Evolutionary conservation across 1,140 invertebrate species (phyloP).

Genomic region (Ostrea denselamellosa): DNA sequence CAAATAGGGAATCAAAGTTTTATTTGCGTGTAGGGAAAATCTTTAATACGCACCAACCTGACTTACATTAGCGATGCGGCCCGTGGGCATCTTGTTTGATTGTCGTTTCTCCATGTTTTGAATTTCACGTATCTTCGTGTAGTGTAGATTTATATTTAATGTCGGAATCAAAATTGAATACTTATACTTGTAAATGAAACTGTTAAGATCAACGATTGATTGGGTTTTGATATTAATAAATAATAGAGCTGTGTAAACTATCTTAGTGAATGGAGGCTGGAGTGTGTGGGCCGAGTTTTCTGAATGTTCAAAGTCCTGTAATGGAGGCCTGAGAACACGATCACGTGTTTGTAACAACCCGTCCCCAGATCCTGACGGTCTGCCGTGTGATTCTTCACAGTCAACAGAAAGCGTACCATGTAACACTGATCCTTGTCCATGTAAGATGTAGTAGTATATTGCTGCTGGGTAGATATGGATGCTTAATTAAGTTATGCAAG

Average conservation of each 20-base stretch:
- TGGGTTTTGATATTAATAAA: not conserved
- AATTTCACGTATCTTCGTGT: not conserved
- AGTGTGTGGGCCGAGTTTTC: slow-evolving; percentile 42
- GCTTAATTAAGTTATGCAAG: no score
- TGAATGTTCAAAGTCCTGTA: slow-evolving; percentile 37
- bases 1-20: no score
- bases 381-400: not conserved
- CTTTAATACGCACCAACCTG: no score
- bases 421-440: slow-evolving; percentile 26
- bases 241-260: not conserved
- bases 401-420: not conserved
- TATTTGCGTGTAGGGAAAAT: no score
- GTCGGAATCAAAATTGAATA: no score
- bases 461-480: no score
- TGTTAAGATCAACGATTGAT: not conserved
- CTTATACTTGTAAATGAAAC: no score
- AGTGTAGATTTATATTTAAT: not conserved
- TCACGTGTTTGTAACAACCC: slow-evolving; percentile 44
- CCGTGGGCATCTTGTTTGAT: not conserved
- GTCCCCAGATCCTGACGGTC: slow-evolving; percentile 32
- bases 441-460: not conserved
- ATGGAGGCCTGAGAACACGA: slow-evolving; percentile 33
- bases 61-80: no score
- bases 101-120: not conserved
- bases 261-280: slow-evolving; percentile 43